Evolutionary conservation across 2,888 invertebrate species (phyloP), one percentile per base, ranked within the genome.

Genomic region (Meloe dianella): DNA sequence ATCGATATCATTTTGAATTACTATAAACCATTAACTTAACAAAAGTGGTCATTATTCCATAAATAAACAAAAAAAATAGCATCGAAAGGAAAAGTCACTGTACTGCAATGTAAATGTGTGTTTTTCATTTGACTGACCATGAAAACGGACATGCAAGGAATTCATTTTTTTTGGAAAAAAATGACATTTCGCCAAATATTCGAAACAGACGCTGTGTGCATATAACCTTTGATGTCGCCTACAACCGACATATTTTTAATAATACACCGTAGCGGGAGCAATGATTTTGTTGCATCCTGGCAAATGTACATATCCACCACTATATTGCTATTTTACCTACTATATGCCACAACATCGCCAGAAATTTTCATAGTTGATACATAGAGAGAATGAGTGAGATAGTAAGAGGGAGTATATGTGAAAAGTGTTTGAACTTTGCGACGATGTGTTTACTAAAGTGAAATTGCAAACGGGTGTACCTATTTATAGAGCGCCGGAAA

Each of bases 341-440:
- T 22, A 51, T 3, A n/a, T n/a, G n/a, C n/a, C n/a, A n/a, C 51
- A 22, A 10, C 47, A 51, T 54, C 1, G 27, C 14, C 27, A 24
- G 2, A n/a, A n/a, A 54, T 54, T 27, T 54, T n/a, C 54, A 54
- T 27, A 54, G 24, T 24, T 24, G 0, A 20, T 27, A 54, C 22
- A 27, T 27, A 8, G 6, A 54, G 3, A 22, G 22, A 10, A 22
- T 4, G 9, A 51, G 22, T 22, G 12, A 22, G 22, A 20, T 2
- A 27, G 54, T 14, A 14, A 54, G 47, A 47, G 20, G 9, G 47
- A 7, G n/a, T 2, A 7, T n/a, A 27, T 54, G 54, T 27, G 54
- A 68, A 67, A 65, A 65, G 71, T 72, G 72, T 73, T 72, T 73
- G 73, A 73, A 72, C 73, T 73, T 69, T 69, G 62, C 64, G 54